Evolutionary conservation across 2,113 vertebrate species (phyloP), one percentile per base, ranked within the genome.

Genomic region (Pao palembangensis): DNA sequence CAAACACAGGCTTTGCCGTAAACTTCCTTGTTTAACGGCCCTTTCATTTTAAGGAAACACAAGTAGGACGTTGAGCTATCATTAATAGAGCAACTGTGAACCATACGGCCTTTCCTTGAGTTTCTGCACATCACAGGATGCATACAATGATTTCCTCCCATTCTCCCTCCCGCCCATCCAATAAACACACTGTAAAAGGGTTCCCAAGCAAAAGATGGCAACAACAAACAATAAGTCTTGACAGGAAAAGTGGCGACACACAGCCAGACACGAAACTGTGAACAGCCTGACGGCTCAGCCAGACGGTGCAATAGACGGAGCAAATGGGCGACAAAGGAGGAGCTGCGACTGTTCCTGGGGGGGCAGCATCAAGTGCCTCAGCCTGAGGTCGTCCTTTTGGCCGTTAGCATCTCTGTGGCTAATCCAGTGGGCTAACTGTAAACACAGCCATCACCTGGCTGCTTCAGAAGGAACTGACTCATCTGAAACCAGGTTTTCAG

Each of bases 171-270:
- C 38, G 67, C 54, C 43, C 55, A 20, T 67, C 54, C 38, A 69
- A 70, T 82, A 84, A 84, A 76, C 73, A 79, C 73, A 57, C 66
- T 76, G 72, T 80, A 77, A 81, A 77, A 69, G 55, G 65, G 50
- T 76, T 79, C 69, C 52, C 59, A 63, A 71, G 58, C 48, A 72
- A 64, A 60, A 69, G 64, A 76, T 55, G 63, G 64, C 61, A 77
- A 73, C 57, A 71, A 70, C 63, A 76, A 47, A 38, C 34, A 38
- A 38, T 38, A 73, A 58, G 76, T 55, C 59, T 47, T 58, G 61
- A 82, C 79, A 82, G 81, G 77, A 85, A 85, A 81, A 72, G 64
- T 72, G 68, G 73, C 69, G 53, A 67, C 80, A 79, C 58, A 64
- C 47, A 73, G 70, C 68, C 69, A 11, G 64, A 69, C 49, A 7